Conservation (phyloP, 2,113 vertebrate species). For the human region DNA sequence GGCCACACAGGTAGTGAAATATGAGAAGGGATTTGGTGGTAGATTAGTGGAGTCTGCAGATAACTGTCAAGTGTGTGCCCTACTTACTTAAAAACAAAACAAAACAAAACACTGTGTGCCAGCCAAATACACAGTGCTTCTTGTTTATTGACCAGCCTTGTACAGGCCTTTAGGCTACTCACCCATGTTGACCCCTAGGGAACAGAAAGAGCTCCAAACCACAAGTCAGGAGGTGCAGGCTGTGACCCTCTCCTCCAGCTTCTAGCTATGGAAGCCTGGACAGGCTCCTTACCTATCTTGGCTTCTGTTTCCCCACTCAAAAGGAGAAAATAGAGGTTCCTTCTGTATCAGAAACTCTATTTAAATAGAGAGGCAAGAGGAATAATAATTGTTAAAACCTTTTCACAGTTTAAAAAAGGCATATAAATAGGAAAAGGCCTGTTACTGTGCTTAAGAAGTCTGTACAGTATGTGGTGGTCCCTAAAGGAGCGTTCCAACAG, state of each 20-base stretch:
- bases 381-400: background rate
- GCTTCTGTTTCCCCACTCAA: background rate
- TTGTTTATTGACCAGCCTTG: background rate
- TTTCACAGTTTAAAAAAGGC: background rate
- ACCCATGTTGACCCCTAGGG: background rate
- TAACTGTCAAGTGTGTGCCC: background rate
- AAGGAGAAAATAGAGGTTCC: background rate
- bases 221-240: background rate
- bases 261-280: background rate
- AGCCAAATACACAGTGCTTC: background rate
- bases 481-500: background rate
- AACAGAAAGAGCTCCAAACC: background rate
- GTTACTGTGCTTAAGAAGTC: background rate
- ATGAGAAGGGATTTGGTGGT: background rate
- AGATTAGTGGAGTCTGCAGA: background rate
- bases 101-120: background rate
- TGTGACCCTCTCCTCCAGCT: background rate
- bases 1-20: background rate
- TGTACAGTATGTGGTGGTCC: fast-evolving
- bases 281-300: background rate
- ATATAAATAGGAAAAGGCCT: background rate
- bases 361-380: background rate
- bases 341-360: background rate
- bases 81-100: background rate
- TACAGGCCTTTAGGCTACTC: background rate